Percentiles rank a stretch among this genome's conserved stretches.
phyloP scores from a whole-genome alignment of 2,888 invertebrate species.

The Nomada lathburiana region DNA sequence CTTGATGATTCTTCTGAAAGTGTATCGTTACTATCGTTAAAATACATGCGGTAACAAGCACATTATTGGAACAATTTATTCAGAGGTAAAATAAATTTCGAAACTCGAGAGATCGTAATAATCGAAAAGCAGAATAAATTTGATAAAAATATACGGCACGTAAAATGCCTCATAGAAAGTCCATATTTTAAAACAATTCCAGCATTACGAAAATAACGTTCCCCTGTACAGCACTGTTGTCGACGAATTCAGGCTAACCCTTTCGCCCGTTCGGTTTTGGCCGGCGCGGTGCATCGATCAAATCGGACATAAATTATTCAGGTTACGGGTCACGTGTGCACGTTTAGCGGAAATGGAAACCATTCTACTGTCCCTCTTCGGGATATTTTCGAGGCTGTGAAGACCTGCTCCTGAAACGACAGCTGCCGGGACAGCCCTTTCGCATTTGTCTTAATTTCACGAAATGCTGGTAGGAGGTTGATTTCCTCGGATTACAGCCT shows the following conservation, averaged over 20 bases:
- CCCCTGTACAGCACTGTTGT: neutral
- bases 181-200: conserved; percentile 15
- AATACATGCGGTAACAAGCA: too few relatives aligned
- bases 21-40: too few relatives aligned
- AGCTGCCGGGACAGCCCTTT: conserved; percentile 64
- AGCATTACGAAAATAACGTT: conserved; percentile 8
- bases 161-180: neutral
- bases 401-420: conserved; percentile 39
- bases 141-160: too few relatives aligned
- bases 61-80: neutral
- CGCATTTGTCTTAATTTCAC: conserved; percentile 68
- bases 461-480: conserved; percentile 37
- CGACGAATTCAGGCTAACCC: conserved; percentile 29
- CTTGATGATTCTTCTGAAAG: too few relatives aligned
- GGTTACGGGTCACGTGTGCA: conserved; percentile 53
- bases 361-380: conserved; percentile 52
- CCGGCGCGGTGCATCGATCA: conserved; percentile 54
- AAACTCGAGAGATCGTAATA: neutral
- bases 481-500: conserved; percentile 60
- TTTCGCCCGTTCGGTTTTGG: conserved; percentile 16
- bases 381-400: conserved; percentile 54
- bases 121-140: too few relatives aligned
- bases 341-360: conserved; percentile 63
- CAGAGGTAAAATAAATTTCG: neutral
- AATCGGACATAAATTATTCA: conserved; percentile 65